These are phyloP conservation scores for Resseliella maxima DNA, from an alignment of 2,888 invertebrate genomes.

Conservation along the genomic window DNA sequence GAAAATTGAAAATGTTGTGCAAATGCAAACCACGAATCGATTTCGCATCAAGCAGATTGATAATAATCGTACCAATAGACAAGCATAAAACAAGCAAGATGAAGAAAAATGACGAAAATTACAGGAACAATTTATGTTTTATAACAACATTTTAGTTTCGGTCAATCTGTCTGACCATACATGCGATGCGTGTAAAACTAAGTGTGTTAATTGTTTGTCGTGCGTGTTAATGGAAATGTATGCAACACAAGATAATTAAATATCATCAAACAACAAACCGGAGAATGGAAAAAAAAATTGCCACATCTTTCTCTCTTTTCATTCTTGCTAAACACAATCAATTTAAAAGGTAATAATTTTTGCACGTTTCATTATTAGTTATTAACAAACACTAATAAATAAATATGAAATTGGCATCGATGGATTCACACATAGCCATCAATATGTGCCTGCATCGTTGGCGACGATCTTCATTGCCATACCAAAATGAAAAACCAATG, in stretches of 20 bases:
- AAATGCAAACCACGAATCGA: background rate
- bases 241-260: conserved; percentile 42
- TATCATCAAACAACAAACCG: background rate
- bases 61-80: background rate
- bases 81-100: too few relatives aligned
- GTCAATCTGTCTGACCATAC: background rate
- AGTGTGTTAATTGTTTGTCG: conserved; percentile 53
- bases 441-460: too few relatives aligned
- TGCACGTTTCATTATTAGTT: conserved; percentile 53
- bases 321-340: conserved; percentile 7
- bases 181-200: background rate
- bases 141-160: background rate
- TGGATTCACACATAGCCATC: background rate
- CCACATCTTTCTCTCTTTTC: background rate
- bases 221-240: conserved; percentile 37
- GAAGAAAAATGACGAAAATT: background rate
- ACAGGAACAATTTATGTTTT: background rate
- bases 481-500: background rate
- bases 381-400: conserved; percentile 17
- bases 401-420: background rate
- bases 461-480: background rate
- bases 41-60: background rate
- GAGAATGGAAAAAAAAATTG: background rate
- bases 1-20: background rate
- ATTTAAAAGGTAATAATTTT: conserved; percentile 46